These are phyloP conservation scores for Pangasius sanitwongsei DNA, from an alignment of 2,797 vertebrate species.

Conservation along the genomic window DNA sequence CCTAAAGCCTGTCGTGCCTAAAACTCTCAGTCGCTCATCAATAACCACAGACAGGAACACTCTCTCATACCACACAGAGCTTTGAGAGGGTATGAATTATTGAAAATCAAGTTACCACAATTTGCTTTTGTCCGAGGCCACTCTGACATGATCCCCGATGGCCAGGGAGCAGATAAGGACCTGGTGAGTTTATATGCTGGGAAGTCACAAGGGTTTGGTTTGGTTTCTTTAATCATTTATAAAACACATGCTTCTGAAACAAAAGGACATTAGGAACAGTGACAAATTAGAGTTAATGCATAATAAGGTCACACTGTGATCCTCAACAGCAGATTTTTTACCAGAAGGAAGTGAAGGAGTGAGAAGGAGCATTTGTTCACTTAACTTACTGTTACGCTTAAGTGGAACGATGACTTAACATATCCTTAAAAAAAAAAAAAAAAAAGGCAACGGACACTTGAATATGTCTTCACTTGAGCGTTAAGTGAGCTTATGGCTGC, in stretches of 20 bases:
- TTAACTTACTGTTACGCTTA: neutral
- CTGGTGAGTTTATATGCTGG: neutral
- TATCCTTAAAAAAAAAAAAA: neutral
- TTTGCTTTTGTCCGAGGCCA: slow-evolving; percentile 65
- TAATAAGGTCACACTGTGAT: neutral
- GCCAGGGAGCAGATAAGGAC: slow-evolving; percentile 22
- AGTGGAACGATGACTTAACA: neutral
- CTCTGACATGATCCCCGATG: slow-evolving; percentile 57
- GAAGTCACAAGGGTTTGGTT: slow-evolving; percentile 13
- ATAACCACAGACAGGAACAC: slow-evolving; percentile 70
- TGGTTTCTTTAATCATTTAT: slow-evolving; percentile 19
- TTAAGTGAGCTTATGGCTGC: slow-evolving; percentile 65
- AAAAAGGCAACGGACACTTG: neutral
- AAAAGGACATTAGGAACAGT: neutral
- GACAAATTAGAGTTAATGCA: neutral
- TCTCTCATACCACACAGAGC: slow-evolving; percentile 62
- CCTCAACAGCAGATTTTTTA: neutral
- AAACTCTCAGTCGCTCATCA: slow-evolving; percentile 71
- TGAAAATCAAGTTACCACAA: slow-evolving; percentile 73
- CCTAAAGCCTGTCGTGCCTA: slow-evolving; percentile 66
- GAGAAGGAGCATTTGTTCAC: neutral
- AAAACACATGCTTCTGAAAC: neutral
- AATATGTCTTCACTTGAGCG: slow-evolving; percentile 65
- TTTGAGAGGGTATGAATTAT: slow-evolving; percentile 72
- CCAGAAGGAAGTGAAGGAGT: neutral